phyloP scores from a whole-genome alignment of 2,888 invertebrate genomes.

The Glaucopsyche alexis region DNA sequence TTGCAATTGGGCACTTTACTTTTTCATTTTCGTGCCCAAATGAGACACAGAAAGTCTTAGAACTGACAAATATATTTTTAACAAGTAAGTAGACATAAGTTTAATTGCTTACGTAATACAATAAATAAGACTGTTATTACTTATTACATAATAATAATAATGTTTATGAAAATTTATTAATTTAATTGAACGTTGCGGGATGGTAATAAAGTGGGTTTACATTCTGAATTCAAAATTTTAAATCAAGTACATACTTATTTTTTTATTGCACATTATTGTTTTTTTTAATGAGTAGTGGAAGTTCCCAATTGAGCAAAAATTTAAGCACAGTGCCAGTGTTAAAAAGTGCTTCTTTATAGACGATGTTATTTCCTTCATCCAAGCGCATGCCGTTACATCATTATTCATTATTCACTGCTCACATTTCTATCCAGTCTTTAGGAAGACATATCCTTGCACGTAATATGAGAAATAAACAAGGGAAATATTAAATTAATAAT shows the following conservation, averaged over 20 bases:
- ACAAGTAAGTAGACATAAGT: neutral
- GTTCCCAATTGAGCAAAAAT: conserved; percentile 68
- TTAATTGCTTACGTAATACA: neutral
- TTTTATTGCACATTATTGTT: conserved; percentile 34
- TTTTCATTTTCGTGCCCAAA: neutral
- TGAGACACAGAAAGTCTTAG: neutral
- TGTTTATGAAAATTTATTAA: neutral
- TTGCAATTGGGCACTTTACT: neutral
- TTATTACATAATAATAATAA: too few species aligned
- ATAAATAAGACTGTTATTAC: neutral
- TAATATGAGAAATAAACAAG: conserved; percentile 30
- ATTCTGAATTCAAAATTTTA: neutral
- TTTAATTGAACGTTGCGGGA: neutral
- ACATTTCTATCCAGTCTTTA: conserved; percentile 37
- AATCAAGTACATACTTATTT: neutral
- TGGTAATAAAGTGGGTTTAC: neutral
- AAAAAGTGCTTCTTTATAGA: conserved; percentile 34
- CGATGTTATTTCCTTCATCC: conserved; percentile 30
- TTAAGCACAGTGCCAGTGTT: conserved; percentile 40
- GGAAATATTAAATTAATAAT: conserved; percentile 33
- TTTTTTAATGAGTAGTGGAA: conserved; percentile 48
- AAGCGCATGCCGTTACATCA: conserved; percentile 34
- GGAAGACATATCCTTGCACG: conserved; percentile 39
- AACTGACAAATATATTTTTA: neutral
- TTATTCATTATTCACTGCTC: conserved; percentile 29